Base-by-base conservation (phyloP, 2,888 invertebrate genomes). In the Drosophila buzzatii region DNA sequence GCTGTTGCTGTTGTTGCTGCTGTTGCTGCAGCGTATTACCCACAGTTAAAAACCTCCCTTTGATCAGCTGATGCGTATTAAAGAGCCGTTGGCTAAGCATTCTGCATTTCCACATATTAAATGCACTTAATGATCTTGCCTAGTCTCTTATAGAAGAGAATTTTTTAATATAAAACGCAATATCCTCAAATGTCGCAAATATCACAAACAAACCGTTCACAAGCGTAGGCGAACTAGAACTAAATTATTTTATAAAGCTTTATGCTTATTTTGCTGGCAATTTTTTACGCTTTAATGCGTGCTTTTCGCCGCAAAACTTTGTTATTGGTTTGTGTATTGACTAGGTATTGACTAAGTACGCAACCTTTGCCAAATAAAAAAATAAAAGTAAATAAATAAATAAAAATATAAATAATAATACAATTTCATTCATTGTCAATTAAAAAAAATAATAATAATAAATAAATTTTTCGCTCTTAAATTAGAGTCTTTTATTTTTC, bases 1-100 rank as follows among this genome's bases (percentile, higher is more conserved):
- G 33, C 79, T 89, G 89, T 78, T 89, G 83, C 5, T 23, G 23
- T 23, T 89, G 90, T 82, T 83, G 83, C 65, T 33, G 33, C 82
- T 89, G 89, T 78, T 89, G 83, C 66, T 35, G 20, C 4, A 61
- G 53, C 49, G 31, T 27, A n/a, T 27, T 64, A 47, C 61, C 27
- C 31, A 62, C 33, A 14, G 70, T 70, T 0, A 78, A 42, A 4
- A 23, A 31, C 23, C 89, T 65, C 8, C 39, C 62, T 27, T 31
- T 20, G 52, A 47, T 52, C 79, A 84, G 66, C 82, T 89, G 85
- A 47, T 65, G 45, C 45, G 20, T n/a, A 10, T 12, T 10, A 12
- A 1, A 37, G 16, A 33, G 12, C 5, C 31, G 35, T 9, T 33
- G 8, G 0, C 7, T 42, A 14, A 16, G 39, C n/a, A 37, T n/a